Evolutionary conservation across 1,140 invertebrate species (phyloP).

Genomic region (Zaprionus africanus): DNA sequence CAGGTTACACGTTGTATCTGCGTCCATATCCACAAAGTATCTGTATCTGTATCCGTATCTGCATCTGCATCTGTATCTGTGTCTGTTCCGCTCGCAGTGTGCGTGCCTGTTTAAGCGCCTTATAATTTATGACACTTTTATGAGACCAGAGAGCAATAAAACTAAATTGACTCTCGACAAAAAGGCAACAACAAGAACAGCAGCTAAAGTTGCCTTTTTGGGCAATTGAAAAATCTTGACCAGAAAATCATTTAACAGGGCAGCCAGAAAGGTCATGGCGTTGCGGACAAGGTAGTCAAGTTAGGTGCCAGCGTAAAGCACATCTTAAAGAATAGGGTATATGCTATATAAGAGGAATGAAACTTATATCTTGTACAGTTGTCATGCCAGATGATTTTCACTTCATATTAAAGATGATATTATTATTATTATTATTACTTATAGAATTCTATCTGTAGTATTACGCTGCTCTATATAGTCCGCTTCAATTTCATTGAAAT

Average conservation of each 20-base stretch:
- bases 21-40: constrained; percentile 16
- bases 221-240: constrained; percentile 72
- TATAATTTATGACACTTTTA: constrained; percentile 83
- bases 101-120: constrained; percentile 63
- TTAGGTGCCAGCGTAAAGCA: not conserved
- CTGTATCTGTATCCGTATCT: constrained; percentile 21
- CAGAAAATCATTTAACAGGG: constrained; percentile 53
- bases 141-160: constrained; percentile 71
- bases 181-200: constrained; percentile 33
- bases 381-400: too few species aligned
- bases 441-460: too few species aligned
- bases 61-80: not conserved
- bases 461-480: too few species aligned
- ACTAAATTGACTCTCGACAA: constrained; percentile 59
- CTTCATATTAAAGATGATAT: too few species aligned
- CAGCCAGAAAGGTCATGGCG: constrained; percentile 43
- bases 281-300: constrained; percentile 20
- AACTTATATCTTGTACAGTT: too few species aligned
- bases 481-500: too few species aligned
- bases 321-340: not conserved
- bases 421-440: too few species aligned
- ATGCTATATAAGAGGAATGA: too few species aligned
- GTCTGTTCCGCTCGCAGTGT: not conserved
- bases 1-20: constrained; percentile 67
- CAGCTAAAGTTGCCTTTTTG: constrained; percentile 44